phyloP scores from a whole-genome alignment of 2,888 invertebrate species.

The Folsomia candida region DNA sequence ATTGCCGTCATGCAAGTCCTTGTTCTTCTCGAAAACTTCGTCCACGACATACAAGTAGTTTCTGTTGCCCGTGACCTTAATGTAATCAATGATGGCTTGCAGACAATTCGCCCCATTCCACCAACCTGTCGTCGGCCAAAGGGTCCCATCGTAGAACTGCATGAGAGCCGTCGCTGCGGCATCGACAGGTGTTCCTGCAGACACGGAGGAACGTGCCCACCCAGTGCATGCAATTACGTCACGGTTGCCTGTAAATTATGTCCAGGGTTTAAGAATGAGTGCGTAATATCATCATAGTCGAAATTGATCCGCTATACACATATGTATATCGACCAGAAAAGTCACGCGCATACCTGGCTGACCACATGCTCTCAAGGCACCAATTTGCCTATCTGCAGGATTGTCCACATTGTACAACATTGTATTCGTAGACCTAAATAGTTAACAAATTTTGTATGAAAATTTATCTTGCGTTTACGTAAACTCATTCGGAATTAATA shows the following conservation, averaged over 20 bases:
- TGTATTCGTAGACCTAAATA: constrained; percentile 16
- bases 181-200: constrained; percentile 31
- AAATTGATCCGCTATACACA: no score
- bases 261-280: no score
- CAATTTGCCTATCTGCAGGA: constrained; percentile 25
- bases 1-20: constrained; percentile 36
- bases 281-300: no score
- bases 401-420: constrained; percentile 44
- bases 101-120: constrained; percentile 48
- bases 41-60: constrained; percentile 38
- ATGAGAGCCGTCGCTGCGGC: constrained; percentile 46
- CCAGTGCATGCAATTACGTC: constrained; percentile 38
- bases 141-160: constrained; percentile 37
- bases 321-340: no score
- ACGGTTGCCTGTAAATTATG: no score
- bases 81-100: constrained; percentile 45
- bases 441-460: no score
- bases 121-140: constrained; percentile 45
- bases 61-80: constrained; percentile 23
- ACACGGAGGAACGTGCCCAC: constrained; percentile 41
- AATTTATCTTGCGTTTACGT: no score
- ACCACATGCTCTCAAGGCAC: constrained; percentile 45
- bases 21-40: constrained; percentile 43
- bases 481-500: not conserved
- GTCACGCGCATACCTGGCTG: no score